Percentiles rank a stretch among this genome's conserved stretches.
Evolutionary conservation across 1,140 invertebrate genomes (phyloP).

Genomic region (Hestina assimilis): DNA sequence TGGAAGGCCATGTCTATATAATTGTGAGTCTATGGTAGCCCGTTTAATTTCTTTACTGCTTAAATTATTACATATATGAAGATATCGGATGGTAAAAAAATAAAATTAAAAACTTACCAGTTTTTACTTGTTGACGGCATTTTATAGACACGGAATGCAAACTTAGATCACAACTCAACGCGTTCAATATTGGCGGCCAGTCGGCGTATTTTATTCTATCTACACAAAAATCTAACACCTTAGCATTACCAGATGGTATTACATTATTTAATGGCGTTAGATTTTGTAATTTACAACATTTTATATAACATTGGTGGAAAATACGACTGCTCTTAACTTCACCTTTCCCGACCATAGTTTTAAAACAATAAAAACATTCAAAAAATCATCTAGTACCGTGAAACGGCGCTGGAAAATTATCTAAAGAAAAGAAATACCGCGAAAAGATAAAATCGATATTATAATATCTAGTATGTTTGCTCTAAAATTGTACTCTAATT

Average conservation of each 20-base stretch:
- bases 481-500: slow-evolving; percentile 51
- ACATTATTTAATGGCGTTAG: slow-evolving; percentile 64
- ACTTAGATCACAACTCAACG: slow-evolving; percentile 81
- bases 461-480: slow-evolving; percentile 34
- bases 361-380: slow-evolving; percentile 45
- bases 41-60: too few relatives aligned
- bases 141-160: slow-evolving; percentile 80
- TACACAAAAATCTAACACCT: slow-evolving; percentile 81
- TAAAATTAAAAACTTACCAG: slow-evolving; percentile 41
- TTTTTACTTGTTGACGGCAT: slow-evolving; percentile 71
- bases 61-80: too few relatives aligned
- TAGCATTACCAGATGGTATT: slow-evolving; percentile 58
- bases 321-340: slow-evolving; percentile 65
- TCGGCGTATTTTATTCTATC: slow-evolving; percentile 84
- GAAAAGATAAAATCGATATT: neutral
- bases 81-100: neutral
- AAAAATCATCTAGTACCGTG: slow-evolving; percentile 39
- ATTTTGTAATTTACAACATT: slow-evolving; percentile 75
- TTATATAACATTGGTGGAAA: slow-evolving; percentile 73
- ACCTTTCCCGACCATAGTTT: slow-evolving; percentile 65
- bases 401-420: neutral
- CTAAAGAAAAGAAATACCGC: neutral
- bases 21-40: too few relatives aligned
- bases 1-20: too few relatives aligned
- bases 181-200: slow-evolving; percentile 84